These are phyloP conservation scores for Upupa epops DNA, from an alignment of 2,113 vertebrate species.

Conservation along the genomic window DNA sequence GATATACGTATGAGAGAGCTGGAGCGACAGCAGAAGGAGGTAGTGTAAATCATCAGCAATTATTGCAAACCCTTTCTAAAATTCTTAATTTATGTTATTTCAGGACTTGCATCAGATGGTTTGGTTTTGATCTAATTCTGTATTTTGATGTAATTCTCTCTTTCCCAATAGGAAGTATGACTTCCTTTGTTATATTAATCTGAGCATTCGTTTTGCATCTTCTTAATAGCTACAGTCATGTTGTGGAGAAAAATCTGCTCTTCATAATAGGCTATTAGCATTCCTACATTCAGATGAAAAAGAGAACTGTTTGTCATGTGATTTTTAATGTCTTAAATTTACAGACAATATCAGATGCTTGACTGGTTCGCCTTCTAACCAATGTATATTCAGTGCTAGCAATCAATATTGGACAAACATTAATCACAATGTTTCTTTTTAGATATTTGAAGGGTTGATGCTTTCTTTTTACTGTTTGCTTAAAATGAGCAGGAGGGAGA, in stretches of 20 bases:
- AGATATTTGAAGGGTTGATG: not conserved
- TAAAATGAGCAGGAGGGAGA: not conserved
- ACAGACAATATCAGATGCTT: not conserved
- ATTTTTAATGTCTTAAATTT: not conserved
- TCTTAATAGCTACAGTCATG: not conserved
- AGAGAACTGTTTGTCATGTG: not conserved
- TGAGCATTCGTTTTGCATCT: not conserved
- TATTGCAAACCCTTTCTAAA: not conserved
- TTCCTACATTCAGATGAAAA: not conserved
- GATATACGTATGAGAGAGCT: constrained; percentile 97
- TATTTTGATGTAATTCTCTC: not conserved
- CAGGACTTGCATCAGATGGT: not conserved
- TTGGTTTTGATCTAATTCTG: not conserved
- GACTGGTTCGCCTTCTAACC: not conserved
- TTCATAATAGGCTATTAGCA: not conserved
- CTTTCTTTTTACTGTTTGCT: not conserved
- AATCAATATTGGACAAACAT: not conserved
- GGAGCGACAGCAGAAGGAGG: constrained; percentile 97
- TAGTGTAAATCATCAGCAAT: constrained; percentile 49
- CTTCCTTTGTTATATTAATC: not conserved
- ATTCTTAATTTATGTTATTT: not conserved
- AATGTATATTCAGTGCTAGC: not conserved
- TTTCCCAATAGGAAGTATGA: not conserved
- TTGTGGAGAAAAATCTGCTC: not conserved
- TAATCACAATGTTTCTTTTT: not conserved